phyloP scores from a whole-genome alignment of 2,888 invertebrate species.

The Conus canariensis region DNA sequence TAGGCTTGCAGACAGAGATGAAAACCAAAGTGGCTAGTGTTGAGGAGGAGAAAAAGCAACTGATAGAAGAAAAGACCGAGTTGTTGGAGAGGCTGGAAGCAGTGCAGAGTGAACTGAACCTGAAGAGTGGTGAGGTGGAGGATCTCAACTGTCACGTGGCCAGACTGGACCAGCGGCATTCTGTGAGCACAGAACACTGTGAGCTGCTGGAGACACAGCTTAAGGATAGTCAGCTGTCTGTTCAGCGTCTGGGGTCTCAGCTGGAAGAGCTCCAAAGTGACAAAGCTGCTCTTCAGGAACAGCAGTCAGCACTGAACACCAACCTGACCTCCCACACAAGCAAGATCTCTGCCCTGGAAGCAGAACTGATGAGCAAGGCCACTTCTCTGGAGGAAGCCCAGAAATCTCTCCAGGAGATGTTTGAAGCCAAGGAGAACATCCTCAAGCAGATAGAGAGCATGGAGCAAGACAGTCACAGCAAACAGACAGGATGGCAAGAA shows the following conservation, averaged over 20 bases:
- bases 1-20: conserved; percentile 7
- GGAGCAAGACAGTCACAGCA: not conserved
- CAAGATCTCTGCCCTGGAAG: conserved; percentile 42
- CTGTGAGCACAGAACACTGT: not conserved
- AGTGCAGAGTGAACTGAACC: conserved; percentile 38
- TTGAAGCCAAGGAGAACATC: conserved; percentile 6
- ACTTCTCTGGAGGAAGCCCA: conserved; percentile 33
- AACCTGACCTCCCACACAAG: conserved; percentile 39
- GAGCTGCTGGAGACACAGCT: conserved; percentile 7
- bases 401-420: conserved; percentile 23
- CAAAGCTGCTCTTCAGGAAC: conserved; percentile 22
- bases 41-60: conserved; percentile 29
- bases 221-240: conserved; percentile 13
- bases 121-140: conserved; percentile 38
- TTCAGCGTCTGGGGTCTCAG: conserved; percentile 28
- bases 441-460: conserved; percentile 5
- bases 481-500: conserved; percentile 23
- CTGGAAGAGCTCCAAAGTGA: conserved; percentile 37
- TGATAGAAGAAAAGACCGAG: no score
- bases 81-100: conserved; percentile 22
- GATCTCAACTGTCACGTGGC: conserved; percentile 45
- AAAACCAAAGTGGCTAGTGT: not conserved
- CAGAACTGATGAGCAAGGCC: conserved; percentile 39
- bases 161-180: conserved; percentile 24
- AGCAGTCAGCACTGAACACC: conserved; percentile 38